A percentile compares a stretch with the other conserved stretches of the same genome.
These are phyloP conservation scores for Pharmacophagus antenor DNA, from an alignment of 2,888 invertebrate species.

Conservation along the genomic window DNA sequence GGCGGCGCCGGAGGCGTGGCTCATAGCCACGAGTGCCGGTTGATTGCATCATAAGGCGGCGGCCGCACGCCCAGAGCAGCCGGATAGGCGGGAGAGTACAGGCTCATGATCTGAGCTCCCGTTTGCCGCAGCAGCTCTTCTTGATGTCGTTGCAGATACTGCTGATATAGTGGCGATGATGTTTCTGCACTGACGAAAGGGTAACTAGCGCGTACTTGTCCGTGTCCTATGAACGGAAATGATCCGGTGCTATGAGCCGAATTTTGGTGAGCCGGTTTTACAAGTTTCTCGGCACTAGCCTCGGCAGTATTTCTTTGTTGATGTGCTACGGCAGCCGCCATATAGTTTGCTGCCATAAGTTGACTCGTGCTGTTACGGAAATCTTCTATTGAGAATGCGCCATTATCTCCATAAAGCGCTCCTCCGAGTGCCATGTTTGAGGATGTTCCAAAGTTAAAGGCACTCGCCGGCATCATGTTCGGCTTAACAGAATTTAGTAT, in stretches of 20 bases:
- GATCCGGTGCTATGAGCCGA: conserved; percentile 63
- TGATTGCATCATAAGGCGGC: conserved; percentile 87
- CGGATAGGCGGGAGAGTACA: conserved; percentile 84
- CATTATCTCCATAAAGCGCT: conserved; percentile 83
- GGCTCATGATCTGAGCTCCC: conserved; percentile 82
- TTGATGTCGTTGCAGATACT: conserved; percentile 84
- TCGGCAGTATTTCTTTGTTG: conserved; percentile 65
- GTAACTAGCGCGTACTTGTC: conserved; percentile 81
- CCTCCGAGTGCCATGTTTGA: conserved; percentile 77
- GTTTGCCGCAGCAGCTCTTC: conserved; percentile 82
- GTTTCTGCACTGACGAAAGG: conserved; percentile 83
- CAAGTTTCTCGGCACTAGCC: conserved; percentile 61
- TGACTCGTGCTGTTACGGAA: conserved; percentile 83
- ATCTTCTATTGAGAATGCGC: conserved; percentile 84
- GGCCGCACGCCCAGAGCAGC: conserved; percentile 82
- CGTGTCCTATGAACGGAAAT: conserved; percentile 83
- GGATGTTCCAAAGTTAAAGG: conserved; percentile 90
- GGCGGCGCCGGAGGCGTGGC: neutral
- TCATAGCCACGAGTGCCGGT: conserved; percentile 37
- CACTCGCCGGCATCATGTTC: conserved; percentile 89
- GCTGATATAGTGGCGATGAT: conserved; percentile 86
- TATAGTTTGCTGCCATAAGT: conserved; percentile 79
- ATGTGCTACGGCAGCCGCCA: conserved; percentile 73
- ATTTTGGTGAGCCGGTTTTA: conserved; percentile 73
- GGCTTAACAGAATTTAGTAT: conserved; percentile 64